Evolutionary conservation across 2,113 vertebrate genomes (phyloP).

Genomic region (Vulpes vulpes): DNA sequence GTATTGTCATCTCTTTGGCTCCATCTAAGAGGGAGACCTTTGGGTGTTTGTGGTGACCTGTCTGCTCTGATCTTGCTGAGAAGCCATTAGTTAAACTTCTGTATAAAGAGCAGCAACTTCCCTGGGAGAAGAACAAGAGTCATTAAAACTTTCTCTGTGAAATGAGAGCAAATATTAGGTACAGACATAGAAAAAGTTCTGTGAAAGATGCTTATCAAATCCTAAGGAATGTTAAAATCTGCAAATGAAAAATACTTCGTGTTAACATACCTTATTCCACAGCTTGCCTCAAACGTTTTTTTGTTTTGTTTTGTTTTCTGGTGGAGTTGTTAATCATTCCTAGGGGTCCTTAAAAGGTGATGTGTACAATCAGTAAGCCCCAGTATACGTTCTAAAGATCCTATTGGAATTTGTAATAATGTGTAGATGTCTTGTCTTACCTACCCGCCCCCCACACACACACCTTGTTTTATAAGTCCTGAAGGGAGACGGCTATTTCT

Average conservation of each 20-base stretch:
- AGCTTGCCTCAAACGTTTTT: background rate
- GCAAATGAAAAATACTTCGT: background rate
- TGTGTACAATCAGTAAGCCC: background rate
- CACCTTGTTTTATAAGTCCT: background rate
- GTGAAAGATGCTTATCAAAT: background rate
- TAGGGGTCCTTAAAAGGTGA: background rate
- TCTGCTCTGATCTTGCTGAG: background rate
- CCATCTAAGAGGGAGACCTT: background rate
- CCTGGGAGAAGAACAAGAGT: background rate
- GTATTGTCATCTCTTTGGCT: background rate
- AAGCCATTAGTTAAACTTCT: background rate
- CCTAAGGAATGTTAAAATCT: background rate
- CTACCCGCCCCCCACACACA: too few relatives aligned
- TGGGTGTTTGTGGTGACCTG: background rate
- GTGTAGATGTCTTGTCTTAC: background rate
- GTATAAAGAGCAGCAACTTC: background rate
- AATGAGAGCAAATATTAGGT: background rate
- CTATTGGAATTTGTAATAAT: background rate
- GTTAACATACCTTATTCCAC: background rate
- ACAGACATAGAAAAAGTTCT: background rate
- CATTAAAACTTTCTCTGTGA: background rate
- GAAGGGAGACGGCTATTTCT: background rate
- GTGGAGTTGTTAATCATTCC: background rate
- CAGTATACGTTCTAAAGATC: background rate
- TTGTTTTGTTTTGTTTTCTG: background rate